Conservation (phyloP, 2,888 invertebrate genomes). For the Metallyticus violacea region DNA sequence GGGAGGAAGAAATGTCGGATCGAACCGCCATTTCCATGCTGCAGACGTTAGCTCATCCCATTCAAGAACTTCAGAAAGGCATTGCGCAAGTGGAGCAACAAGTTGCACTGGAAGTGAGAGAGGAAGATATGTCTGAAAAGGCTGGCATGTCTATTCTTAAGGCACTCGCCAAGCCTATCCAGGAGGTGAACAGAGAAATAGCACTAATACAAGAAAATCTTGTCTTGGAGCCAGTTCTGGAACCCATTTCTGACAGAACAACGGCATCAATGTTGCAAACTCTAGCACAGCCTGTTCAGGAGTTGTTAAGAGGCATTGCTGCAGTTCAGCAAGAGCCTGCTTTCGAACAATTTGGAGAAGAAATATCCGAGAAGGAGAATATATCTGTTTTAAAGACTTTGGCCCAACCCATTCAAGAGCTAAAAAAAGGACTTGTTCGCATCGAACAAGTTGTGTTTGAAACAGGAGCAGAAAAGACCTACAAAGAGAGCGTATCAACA, state of each 20-base stretch:
- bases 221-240: neutral
- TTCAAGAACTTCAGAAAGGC: neutral
- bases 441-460: conserved; percentile 45
- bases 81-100: conserved; percentile 1
- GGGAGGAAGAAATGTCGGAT: conserved; percentile 15
- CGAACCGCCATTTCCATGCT: neutral
- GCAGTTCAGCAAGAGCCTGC: neutral
- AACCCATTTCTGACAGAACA: conserved; percentile 35
- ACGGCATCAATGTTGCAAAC: neutral
- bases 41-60: conserved; percentile 13
- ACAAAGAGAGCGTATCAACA: conserved; percentile 1
- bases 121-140: conserved; percentile 34
- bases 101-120: conserved; percentile 5
- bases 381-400: conserved; percentile 58
- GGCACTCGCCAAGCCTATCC: conserved; percentile 41
- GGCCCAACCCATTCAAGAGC: conserved; percentile 48
- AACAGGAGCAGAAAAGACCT: neutral
- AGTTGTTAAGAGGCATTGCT: neutral
- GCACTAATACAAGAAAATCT: neutral
- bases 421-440: conserved; percentile 44
- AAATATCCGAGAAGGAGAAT: conserved; percentile 57
- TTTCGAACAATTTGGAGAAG: conserved; percentile 36
- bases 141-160: conserved; percentile 45
- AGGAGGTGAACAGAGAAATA: conserved; percentile 35
- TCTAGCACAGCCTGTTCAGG: neutral